Evolutionary conservation across 2,797 vertebrate genomes (phyloP).

Genomic region (Epinephelus coioides): DNA sequence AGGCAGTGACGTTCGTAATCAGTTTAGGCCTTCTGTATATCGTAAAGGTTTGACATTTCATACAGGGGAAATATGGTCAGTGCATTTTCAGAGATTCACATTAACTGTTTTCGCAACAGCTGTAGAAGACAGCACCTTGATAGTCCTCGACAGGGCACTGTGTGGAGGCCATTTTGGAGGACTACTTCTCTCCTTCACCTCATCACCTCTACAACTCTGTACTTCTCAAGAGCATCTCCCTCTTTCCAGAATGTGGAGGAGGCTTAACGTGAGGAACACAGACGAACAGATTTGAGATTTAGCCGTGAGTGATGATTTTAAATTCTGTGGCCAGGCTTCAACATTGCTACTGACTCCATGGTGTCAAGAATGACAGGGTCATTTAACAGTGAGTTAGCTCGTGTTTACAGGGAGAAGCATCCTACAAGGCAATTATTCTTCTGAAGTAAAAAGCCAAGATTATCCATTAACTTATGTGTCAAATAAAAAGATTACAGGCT

Average conservation of each 20-base stretch:
- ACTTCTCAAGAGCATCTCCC: neutral
- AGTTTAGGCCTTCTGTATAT: slow-evolving; percentile 47
- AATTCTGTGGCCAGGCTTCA: slow-evolving; percentile 9
- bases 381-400: slow-evolving; percentile 16
- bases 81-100: slow-evolving; percentile 66
- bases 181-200: neutral
- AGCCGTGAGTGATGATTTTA: slow-evolving; percentile 13
- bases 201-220: neutral
- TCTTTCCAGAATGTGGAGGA: neutral
- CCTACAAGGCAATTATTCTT: slow-evolving; percentile 12
- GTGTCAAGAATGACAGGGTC: slow-evolving; percentile 1
- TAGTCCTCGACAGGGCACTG: slow-evolving; percentile 43
- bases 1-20: slow-evolving; percentile 72
- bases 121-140: slow-evolving; percentile 56
- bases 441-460: slow-evolving; percentile 23
- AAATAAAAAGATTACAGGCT: slow-evolving; percentile 41
- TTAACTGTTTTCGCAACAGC: slow-evolving; percentile 31
- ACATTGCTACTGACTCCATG: neutral
- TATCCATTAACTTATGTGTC: slow-evolving; percentile 3
- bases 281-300: slow-evolving; percentile 8
- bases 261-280: slow-evolving; percentile 9
- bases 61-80: slow-evolving; percentile 51
- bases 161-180: slow-evolving; percentile 30
- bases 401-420: slow-evolving; percentile 33
- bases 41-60: slow-evolving; percentile 58